These are phyloP conservation scores for Acropternis orthonyx DNA, from an alignment of 2,797 vertebrate genomes.

Conservation along the genomic window DNA sequence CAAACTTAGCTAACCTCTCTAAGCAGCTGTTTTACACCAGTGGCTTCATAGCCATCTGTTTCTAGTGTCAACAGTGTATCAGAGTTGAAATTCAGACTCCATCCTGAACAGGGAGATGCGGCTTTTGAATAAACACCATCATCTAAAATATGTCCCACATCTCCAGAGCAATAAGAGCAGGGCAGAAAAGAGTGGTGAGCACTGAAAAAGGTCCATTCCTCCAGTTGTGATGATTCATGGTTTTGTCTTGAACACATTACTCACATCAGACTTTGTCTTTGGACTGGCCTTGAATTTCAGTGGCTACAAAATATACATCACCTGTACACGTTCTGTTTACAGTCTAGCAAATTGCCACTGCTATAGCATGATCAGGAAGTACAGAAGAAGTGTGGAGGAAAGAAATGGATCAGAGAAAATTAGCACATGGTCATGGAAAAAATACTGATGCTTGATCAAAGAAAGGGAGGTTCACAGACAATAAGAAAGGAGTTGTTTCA, in stretches of 20 bases:
- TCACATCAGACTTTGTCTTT: background rate
- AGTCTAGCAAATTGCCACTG: background rate
- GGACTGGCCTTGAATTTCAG: background rate
- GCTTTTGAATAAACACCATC: background rate
- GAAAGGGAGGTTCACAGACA: background rate
- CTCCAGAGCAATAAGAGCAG: background rate
- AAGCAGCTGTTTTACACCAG: background rate
- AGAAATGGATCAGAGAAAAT: background rate
- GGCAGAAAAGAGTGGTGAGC: background rate
- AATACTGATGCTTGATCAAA: background rate
- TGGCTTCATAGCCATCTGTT: background rate
- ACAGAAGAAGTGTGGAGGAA: background rate
- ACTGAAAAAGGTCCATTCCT: background rate
- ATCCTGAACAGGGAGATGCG: background rate
- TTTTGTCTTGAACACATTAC: background rate
- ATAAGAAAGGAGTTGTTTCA: background rate
- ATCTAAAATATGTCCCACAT: background rate
- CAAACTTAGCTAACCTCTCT: background rate
- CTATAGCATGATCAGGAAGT: background rate
- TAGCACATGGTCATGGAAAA: background rate
- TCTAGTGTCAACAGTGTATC: background rate
- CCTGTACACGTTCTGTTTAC: background rate
- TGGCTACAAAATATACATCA: background rate
- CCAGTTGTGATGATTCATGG: background rate
- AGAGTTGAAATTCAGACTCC: background rate